phyloP scores from a whole-genome alignment of 2,888 invertebrate species.

The Zonitis immaculata region DNA sequence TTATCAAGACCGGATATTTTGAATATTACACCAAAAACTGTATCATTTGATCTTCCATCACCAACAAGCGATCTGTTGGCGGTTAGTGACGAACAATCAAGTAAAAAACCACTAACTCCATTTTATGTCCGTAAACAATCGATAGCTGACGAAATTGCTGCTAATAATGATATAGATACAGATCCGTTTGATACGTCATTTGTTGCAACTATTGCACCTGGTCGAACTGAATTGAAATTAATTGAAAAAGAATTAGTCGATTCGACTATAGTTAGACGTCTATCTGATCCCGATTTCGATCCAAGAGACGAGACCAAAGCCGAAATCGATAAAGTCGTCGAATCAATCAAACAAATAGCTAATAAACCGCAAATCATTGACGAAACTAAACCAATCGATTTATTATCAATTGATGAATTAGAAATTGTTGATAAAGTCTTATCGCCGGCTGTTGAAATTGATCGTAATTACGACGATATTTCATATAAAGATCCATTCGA shows the following conservation, averaged over 20 bases:
- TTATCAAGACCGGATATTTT: conserved; percentile 63
- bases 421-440: conserved; percentile 66
- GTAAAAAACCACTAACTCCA: conserved; percentile 73
- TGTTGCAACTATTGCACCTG: conserved; percentile 52
- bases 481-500: conserved; percentile 75
- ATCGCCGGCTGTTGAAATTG: conserved; percentile 56
- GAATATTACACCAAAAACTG: conserved; percentile 46
- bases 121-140: conserved; percentile 67
- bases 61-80: conserved; percentile 54
- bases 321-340: conserved; percentile 40
- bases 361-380: conserved; percentile 36
- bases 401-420: conserved; percentile 51
- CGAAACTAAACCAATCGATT: conserved; percentile 33
- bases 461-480: conserved; percentile 37
- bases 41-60: conserved; percentile 58
- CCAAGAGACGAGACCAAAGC: conserved; percentile 48
- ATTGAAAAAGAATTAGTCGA: conserved; percentile 54
- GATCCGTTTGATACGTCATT: conserved; percentile 68
- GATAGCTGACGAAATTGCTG: conserved; percentile 55
- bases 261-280: conserved; percentile 39
- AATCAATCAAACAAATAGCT: conserved; percentile 47
- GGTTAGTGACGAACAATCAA: conserved; percentile 52
- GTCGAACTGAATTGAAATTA: conserved; percentile 55
- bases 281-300: conserved; percentile 63
- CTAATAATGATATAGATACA: conserved; percentile 47